Evolutionary conservation across 2,888 invertebrate genomes (phyloP).

Genomic region (Drosophila nigritarsus): DNA sequence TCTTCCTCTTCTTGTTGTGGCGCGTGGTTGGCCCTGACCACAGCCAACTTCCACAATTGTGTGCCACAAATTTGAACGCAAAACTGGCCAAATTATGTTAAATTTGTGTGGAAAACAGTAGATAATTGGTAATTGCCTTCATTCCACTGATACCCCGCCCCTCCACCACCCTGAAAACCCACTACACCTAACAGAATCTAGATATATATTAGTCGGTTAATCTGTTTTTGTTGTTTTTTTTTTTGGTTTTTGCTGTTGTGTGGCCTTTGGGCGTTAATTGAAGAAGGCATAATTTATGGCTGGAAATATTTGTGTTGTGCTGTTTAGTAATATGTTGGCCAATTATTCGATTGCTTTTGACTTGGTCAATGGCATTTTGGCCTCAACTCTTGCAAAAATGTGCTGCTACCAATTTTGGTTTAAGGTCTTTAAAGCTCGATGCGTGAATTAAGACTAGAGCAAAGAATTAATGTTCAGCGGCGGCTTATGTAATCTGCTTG

Average conservation of each 20-base stretch:
- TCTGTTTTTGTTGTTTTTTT: not conserved
- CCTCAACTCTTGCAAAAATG: constrained; percentile 30
- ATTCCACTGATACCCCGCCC: constrained; percentile 46
- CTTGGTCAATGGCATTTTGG: constrained; percentile 48
- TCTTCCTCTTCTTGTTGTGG: constrained; percentile 22
- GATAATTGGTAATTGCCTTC: constrained; percentile 82
- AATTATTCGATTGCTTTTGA: constrained; percentile 54
- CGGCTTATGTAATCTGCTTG: constrained; percentile 13
- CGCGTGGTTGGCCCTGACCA: constrained; percentile 76
- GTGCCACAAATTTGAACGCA: constrained; percentile 80
- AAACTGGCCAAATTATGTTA: constrained; percentile 81
- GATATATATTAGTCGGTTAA: constrained; percentile 49
- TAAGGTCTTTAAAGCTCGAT: not conserved
- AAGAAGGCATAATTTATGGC: constrained; percentile 72
- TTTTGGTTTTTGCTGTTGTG: constrained; percentile 32
- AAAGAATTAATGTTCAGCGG: not conserved
- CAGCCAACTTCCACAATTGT: constrained; percentile 80
- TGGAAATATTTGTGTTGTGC: constrained; percentile 31
- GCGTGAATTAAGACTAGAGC: not conserved
- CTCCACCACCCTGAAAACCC: not conserved
- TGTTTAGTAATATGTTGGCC: constrained; percentile 38
- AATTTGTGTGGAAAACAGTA: constrained; percentile 82
- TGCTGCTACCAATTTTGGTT: not conserved
- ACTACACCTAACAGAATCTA: constrained; percentile 41
- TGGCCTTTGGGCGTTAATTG: constrained; percentile 74